Percentiles rank a stretch among this genome's conserved stretches.
Conservation (phyloP, 1,140 invertebrate genomes). For the Drosophila nasuta region DNA sequence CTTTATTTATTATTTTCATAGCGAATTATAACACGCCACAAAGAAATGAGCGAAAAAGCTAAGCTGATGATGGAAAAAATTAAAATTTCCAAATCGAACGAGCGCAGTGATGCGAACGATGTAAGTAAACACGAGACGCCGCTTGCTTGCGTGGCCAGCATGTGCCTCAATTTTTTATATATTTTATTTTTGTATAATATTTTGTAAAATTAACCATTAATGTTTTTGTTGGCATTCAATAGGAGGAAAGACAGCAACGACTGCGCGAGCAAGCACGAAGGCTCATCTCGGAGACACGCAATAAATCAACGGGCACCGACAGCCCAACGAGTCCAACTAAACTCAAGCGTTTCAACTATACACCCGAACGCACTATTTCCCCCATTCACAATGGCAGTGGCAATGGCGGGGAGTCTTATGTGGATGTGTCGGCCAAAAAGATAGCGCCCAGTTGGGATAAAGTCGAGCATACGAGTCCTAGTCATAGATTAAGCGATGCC, state of each 20-base stretch:
- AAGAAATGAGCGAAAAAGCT: slow-evolving; percentile 95
- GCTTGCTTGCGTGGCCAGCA: slow-evolving; percentile 13
- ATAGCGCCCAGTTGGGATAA: slow-evolving; percentile 37
- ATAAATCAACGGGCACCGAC: slow-evolving; percentile 70
- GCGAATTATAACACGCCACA: slow-evolving; percentile 89
- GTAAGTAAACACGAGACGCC: slow-evolving; percentile 67
- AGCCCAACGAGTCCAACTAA: slow-evolving; percentile 81
- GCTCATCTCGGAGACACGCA: slow-evolving; percentile 94
- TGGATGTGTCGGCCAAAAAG: slow-evolving; percentile 66
- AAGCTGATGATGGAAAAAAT: slow-evolving; percentile 95
- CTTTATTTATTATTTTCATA: slow-evolving; percentile 66
- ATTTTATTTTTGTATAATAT: neutral
- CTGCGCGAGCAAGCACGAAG: slow-evolving; percentile 94
- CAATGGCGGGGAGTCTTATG: slow-evolving; percentile 46
- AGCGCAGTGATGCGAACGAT: slow-evolving; percentile 84
- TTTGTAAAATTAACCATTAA: neutral
- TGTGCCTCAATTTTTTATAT: slow-evolving; percentile 79
- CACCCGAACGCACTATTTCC: slow-evolving; percentile 81
- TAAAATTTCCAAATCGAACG: slow-evolving; percentile 88
- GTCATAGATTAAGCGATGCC: slow-evolving; percentile 80
- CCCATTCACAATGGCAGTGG: slow-evolving; percentile 77
- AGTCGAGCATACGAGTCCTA: slow-evolving; percentile 67
- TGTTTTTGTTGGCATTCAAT: slow-evolving; percentile 67
- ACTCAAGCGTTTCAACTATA: slow-evolving; percentile 72
- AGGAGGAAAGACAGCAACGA: slow-evolving; percentile 94